Evolutionary conservation across 2,888 invertebrate species (phyloP).

Genomic region (Dioctria rufipes): DNA sequence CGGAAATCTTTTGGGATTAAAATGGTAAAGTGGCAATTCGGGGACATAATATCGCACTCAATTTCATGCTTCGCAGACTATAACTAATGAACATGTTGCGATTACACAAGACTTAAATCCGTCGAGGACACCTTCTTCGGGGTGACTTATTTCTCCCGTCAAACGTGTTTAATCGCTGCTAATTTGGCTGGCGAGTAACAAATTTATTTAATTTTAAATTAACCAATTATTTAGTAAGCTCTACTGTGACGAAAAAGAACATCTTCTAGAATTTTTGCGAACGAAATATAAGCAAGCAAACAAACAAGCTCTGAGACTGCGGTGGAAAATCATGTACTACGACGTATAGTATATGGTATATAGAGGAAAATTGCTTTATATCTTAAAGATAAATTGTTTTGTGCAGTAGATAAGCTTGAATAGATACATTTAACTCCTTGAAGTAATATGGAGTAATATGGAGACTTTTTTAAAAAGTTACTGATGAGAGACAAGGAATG

Average conservation of each 20-base stretch:
- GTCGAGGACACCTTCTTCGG: slow-evolving; percentile 2
- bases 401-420: too few species aligned
- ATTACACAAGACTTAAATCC: slow-evolving; percentile 10
- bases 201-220: neutral
- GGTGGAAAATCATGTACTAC: too few species aligned
- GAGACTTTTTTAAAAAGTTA: too few species aligned
- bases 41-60: slow-evolving; percentile 36
- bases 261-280: too few species aligned
- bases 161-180: slow-evolving; percentile 15
- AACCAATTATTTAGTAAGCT: neutral
- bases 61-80: slow-evolving; percentile 40
- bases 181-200: slow-evolving; percentile 1
- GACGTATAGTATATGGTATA: too few species aligned
- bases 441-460: too few species aligned
- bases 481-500: too few species aligned
- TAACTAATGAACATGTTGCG: slow-evolving; percentile 41
- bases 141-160: slow-evolving; percentile 38
- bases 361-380: too few species aligned
- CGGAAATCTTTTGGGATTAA: slow-evolving; percentile 10
- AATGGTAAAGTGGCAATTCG: slow-evolving; percentile 36
- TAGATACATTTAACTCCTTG: too few species aligned
- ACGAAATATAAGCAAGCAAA: too few species aligned
- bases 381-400: too few species aligned
- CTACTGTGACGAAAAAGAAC: neutral
- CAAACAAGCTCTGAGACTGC: too few species aligned